Evolutionary conservation across 2,113 vertebrate species (phyloP).

Genomic region (Nipponia nippon): DNA sequence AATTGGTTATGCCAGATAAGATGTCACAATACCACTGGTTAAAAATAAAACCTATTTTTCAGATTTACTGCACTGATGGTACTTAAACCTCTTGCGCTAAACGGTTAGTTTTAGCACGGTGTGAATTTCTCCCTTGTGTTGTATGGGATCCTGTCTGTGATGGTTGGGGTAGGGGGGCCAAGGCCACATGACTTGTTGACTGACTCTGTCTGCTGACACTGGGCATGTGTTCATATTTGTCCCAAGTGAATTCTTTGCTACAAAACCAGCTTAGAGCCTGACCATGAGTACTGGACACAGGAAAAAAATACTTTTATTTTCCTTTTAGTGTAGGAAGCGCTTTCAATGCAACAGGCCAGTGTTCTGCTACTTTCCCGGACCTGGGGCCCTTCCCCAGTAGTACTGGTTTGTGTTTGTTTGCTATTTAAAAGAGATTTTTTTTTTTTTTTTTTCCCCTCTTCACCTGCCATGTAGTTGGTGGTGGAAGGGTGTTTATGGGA

Average conservation of each 20-base stretch:
- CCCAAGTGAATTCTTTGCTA: not conserved
- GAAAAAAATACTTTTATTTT: not conserved
- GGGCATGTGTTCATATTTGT: fast-evolving
- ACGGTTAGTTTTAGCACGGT: not conserved
- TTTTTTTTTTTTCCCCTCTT: not conserved
- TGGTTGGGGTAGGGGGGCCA: fast-evolving
- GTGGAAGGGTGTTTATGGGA: not conserved
- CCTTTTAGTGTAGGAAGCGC: not conserved
- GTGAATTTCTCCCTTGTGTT: not conserved
- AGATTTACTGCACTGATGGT: conserved; percentile 62
- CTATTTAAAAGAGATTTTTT: not conserved
- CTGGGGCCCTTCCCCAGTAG: not conserved
- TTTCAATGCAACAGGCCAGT: fast-evolving
- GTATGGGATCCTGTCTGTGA: fast-evolving
- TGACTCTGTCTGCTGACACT: not conserved
- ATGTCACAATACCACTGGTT: conserved; percentile 77
- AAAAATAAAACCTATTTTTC: conserved; percentile 83
- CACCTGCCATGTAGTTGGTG: not conserved
- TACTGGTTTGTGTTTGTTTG: not conserved
- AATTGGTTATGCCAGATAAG: conserved; percentile 69
- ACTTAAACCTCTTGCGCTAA: not conserved
- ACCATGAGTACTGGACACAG: not conserved
- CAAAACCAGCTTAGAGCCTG: not conserved
- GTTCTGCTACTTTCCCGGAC: not conserved
- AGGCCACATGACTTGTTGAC: not conserved